Conservation (phyloP, 2,888 invertebrate species). For the Conus canariensis region DNA sequence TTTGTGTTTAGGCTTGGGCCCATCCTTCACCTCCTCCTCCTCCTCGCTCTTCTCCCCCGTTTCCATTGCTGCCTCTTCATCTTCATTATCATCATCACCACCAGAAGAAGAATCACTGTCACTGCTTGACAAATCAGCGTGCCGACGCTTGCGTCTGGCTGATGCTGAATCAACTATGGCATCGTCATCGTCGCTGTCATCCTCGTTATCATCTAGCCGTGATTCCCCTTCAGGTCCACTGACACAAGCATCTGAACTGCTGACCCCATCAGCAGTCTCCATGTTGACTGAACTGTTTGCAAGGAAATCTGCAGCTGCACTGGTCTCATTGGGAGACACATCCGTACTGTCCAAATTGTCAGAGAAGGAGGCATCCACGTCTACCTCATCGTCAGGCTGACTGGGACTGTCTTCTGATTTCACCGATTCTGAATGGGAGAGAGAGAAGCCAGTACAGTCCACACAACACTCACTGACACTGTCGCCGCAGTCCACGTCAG, state of each 20-base stretch:
- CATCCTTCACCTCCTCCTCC: conserved; percentile 32
- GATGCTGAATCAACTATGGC: conserved; percentile 32
- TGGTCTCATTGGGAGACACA: conserved; percentile 38
- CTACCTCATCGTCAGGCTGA: conserved; percentile 41
- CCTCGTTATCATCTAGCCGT: conserved; percentile 47
- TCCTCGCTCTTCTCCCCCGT: conserved; percentile 16
- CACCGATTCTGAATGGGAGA: conserved; percentile 52
- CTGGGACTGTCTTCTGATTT: conserved; percentile 47
- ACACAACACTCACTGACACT: conserved; percentile 53
- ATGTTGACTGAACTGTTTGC: conserved; percentile 25
- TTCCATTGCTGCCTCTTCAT: conserved; percentile 47
- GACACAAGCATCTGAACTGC: conserved; percentile 24
- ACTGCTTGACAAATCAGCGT: conserved; percentile 29
- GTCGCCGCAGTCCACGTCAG: conserved; percentile 61
- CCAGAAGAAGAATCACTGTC: conserved; percentile 44
- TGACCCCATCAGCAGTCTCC: conserved; percentile 35
- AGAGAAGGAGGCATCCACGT: conserved; percentile 39
- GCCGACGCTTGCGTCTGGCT: conserved; percentile 22
- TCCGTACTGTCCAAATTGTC: conserved; percentile 44
- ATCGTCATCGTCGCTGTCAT: conserved; percentile 47
- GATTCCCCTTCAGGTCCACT: conserved; percentile 46
- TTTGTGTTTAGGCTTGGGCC: conserved; percentile 79
- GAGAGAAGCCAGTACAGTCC: conserved; percentile 54
- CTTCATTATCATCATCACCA: conserved; percentile 50
- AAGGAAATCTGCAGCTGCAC: conserved; percentile 21